Evolutionary conservation across 2,888 invertebrate species (phyloP).

Genomic region (Teinopalpus imperialis): DNA sequence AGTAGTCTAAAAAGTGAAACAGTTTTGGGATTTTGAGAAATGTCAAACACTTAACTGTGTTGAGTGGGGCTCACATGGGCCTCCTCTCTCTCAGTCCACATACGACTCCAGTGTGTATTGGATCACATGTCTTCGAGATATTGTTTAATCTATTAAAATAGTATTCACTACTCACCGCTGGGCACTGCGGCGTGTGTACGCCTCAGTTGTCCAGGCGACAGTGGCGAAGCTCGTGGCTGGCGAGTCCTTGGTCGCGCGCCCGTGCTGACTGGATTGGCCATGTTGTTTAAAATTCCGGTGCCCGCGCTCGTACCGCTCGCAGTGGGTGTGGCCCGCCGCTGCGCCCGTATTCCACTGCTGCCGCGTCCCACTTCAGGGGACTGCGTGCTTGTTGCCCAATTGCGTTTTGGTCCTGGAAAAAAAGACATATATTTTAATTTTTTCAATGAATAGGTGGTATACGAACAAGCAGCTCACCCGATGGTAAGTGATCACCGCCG

Average conservation of each 20-base stretch:
- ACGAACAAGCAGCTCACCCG: too few relatives aligned
- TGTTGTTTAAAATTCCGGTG: conserved; percentile 38
- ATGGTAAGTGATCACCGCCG: too few relatives aligned
- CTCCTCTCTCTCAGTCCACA: too few relatives aligned
- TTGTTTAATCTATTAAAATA: too few relatives aligned
- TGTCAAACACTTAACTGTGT: too few relatives aligned
- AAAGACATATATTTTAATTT: too few relatives aligned
- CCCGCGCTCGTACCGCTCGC: conserved; percentile 44
- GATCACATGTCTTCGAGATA: too few relatives aligned
- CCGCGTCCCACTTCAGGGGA: conserved; percentile 27
- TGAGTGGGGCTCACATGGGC: too few relatives aligned
- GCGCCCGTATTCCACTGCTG: conserved; percentile 2
- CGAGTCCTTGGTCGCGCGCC: conserved; percentile 32
- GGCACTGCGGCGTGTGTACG: conserved; percentile 17
- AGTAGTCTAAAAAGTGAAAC: too few relatives aligned
- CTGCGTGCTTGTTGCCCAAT: conserved; percentile 46
- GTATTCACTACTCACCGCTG: conserved; percentile 15
- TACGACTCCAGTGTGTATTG: too few relatives aligned
- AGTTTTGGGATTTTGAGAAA: too few relatives aligned
- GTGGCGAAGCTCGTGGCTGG: conserved; percentile 35
- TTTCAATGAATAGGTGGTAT: too few relatives aligned
- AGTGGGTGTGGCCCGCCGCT: conserved; percentile 35
- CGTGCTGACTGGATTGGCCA: conserved; percentile 44
- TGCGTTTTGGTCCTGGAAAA: conserved; percentile 51
- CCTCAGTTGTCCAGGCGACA: conserved; percentile 61